Conservation (phyloP, 30 jellyfish, hydroid and myxozoan species). For the Aurelia sp. region DNA sequence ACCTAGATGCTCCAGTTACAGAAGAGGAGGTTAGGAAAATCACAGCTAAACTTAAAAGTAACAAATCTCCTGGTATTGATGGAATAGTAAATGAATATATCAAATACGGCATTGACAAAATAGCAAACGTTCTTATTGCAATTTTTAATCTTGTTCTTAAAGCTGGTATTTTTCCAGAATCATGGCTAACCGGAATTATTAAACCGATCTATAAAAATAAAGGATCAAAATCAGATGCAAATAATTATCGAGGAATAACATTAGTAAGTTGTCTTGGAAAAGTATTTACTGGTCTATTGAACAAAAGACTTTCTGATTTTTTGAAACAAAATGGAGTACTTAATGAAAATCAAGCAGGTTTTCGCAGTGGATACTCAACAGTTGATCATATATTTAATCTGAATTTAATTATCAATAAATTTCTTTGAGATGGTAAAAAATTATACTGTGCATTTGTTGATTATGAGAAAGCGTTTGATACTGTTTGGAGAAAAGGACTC, state of each 20-base stretch:
- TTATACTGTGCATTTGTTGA: conserved; percentile 20
- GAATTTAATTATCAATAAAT: background rate
- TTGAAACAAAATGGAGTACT: conserved; percentile 9
- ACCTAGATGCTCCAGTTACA: background rate
- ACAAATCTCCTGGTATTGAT: conserved; percentile 28
- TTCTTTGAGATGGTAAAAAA: conserved; percentile 17
- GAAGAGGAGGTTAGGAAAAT: conserved; percentile 10
- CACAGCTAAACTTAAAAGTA: background rate
- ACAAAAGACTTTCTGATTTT: conserved; percentile 22
- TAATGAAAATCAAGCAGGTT: conserved; percentile 34
- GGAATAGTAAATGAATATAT: conserved; percentile 11
- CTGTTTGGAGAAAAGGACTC: conserved; percentile 43
- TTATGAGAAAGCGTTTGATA: conserved; percentile 30
- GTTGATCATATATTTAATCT: no score
- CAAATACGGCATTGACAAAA: conserved; percentile 5
- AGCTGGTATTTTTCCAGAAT: conserved; percentile 18
- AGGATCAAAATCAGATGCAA: conserved; percentile 26
- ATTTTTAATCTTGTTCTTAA: conserved; percentile 1
- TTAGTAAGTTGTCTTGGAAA: conserved; percentile 38
- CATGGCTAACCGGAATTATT: conserved; percentile 29
- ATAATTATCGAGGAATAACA: conserved; percentile 24
- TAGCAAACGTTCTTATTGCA: background rate
- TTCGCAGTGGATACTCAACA: background rate
- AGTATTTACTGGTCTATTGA: conserved; percentile 14
- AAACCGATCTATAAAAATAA: conserved; percentile 31